These are phyloP conservation scores for Drosophila burlai DNA, from an alignment of 1,140 invertebrate species.

Conservation along the genomic window DNA sequence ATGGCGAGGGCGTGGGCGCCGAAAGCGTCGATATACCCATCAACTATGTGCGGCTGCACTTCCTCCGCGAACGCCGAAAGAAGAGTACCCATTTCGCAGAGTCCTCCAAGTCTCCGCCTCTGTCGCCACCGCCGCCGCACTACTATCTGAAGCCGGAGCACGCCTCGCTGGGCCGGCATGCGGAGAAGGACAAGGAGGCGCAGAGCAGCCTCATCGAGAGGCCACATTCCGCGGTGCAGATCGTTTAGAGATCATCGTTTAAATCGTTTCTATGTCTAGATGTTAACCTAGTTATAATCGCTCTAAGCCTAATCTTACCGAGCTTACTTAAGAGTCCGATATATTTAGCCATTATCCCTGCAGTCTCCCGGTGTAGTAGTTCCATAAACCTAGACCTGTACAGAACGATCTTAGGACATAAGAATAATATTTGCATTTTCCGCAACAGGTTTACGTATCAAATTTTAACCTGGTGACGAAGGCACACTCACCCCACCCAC, in stretches of 20 bases:
- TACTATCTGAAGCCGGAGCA: slow-evolving; percentile 68
- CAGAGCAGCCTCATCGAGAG: slow-evolving; percentile 78
- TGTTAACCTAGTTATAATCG: slow-evolving; percentile 67
- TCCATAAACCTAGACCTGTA: slow-evolving; percentile 47
- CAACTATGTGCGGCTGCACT: slow-evolving; percentile 91
- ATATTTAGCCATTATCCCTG: slow-evolving; percentile 17
- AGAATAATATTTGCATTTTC: slow-evolving; percentile 40
- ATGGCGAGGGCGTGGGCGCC: slow-evolving; percentile 92
- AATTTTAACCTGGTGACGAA: slow-evolving; percentile 19
- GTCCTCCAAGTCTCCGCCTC: slow-evolving; percentile 19
- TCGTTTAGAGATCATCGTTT: slow-evolving; percentile 56
- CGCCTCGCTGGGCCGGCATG: slow-evolving; percentile 32
- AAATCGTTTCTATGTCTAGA: slow-evolving; percentile 46
- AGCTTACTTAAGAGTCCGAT: slow-evolving; percentile 69
- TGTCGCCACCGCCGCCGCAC: slow-evolving; percentile 24
- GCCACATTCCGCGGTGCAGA: slow-evolving; percentile 52
- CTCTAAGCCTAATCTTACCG: slow-evolving; percentile 63
- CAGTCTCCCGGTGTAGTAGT: slow-evolving; percentile 5
- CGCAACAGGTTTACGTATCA: slow-evolving; percentile 18
- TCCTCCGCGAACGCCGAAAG: slow-evolving; percentile 88
- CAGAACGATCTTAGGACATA: slow-evolving; percentile 39
- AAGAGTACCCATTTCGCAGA: slow-evolving; percentile 70
- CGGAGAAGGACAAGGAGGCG: slow-evolving; percentile 75
- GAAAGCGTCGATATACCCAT: slow-evolving; percentile 93
- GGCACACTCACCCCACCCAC: slow-evolving; percentile 12